Base-by-base conservation (phyloP, 2,113 vertebrate species). In the Mormoops blainvillei region DNA sequence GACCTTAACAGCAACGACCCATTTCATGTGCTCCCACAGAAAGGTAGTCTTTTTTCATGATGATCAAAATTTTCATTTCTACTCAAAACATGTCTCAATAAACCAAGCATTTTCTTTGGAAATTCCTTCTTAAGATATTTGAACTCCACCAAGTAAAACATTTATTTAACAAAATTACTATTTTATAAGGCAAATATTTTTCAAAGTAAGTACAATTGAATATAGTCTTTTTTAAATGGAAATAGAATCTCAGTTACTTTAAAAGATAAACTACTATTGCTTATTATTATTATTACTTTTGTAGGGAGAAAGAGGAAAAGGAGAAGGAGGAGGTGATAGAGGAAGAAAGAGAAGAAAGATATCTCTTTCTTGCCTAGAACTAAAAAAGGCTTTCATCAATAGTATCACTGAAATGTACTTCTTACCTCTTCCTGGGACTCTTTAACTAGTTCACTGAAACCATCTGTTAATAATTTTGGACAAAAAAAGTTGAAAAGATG, bases 131-230 rank as follows among this genome's bases (percentile, higher is more conserved):
- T 89, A 70, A 89, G n/a, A 36, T 77, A 38, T 56, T 41, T 88
- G 36, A 91, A 96, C 20, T 87, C 43, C 70, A 94, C 45, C 45
- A 87, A 93, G 28, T 86, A 73, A 95, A 97, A 93, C 65, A 90
- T 91, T 88, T 90, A 87, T 85, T 94, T 77, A 74, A 7, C 2
- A 88, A 91, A 89, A 81, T 61, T 28, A 74, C 26, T 89, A 43
- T 85, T 95, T 93, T 71, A 48, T 93, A 91, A 83, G 19, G 5
- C 89, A 96, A 95, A 78, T 87, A 84, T 86, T 89, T 91, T 92
- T 67, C 63, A 84, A 82, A 94, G 26, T 67, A 93, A 31, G 77
- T 45, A 4, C 20, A 94, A 78, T 45, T 89, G 24, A 84, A 89
- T 52, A 71, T 65, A 48, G 33, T 5, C 67, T 85, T 80, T 85